Percentiles rank a stretch among this genome's conserved stretches.
Conservation (phyloP, 64 coral and sea anemone species). For the Montipora sp. region DNA sequence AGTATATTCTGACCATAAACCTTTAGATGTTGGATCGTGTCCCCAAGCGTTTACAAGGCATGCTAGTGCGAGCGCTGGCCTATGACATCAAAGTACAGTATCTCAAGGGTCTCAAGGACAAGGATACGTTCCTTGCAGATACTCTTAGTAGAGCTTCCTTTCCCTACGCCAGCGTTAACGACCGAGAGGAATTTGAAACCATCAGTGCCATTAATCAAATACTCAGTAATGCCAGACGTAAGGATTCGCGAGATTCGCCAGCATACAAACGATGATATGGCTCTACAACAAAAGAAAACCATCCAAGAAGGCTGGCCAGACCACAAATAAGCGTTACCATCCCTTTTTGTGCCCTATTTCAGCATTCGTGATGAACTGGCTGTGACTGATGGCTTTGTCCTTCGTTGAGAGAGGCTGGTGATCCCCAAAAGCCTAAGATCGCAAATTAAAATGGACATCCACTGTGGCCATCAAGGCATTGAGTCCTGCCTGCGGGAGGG, state of each 20-base stretch:
- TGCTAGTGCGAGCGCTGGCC: neutral
- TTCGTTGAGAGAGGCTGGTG: no score
- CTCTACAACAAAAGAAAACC: neutral
- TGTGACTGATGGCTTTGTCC: neutral
- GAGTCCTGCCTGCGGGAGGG: neutral
- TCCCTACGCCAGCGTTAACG: neutral
- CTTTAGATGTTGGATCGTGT: neutral
- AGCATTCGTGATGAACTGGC: neutral
- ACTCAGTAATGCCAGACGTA: neutral
- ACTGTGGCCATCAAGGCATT: neutral
- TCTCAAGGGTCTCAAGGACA: neutral
- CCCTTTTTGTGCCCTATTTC: neutral
- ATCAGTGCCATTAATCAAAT: neutral
- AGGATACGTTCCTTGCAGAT: neutral
- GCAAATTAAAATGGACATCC: neutral
- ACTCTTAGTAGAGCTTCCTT: neutral
- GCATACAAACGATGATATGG: neutral
- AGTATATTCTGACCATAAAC: slow-evolving; percentile 4
- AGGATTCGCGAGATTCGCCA: neutral
- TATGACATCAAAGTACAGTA: neutral
- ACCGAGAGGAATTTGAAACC: neutral
- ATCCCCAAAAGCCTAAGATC: neutral
- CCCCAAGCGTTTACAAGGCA: no score
- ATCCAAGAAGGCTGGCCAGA: neutral
- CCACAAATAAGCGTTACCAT: neutral